A percentile compares a stretch with the other conserved stretches of the same genome.
These are phyloP conservation scores for Varanus komodoensis DNA, from an alignment of 2,113 vertebrate species.

Conservation along the genomic window DNA sequence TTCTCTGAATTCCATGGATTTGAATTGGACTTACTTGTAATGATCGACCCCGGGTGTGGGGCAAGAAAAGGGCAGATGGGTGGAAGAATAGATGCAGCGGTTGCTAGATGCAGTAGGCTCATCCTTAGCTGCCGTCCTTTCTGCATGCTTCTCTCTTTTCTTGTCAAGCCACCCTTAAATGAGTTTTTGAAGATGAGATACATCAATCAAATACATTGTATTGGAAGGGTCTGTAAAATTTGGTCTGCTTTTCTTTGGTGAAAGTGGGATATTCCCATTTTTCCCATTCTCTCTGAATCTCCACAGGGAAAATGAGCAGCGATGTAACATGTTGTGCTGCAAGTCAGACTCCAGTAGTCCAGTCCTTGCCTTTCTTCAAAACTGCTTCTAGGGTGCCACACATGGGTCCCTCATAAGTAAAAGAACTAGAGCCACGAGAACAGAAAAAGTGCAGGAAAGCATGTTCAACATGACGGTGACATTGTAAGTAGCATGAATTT, in stretches of 20 bases:
- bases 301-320: background rate
- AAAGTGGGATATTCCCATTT: slow-evolving; percentile 37
- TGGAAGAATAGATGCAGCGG: background rate
- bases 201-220: background rate
- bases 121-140: background rate
- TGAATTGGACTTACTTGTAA: background rate
- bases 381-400: background rate
- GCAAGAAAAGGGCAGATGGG: background rate
- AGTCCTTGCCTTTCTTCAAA: background rate
- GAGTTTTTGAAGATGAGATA: background rate
- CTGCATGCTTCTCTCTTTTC: background rate
- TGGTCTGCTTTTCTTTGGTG: slow-evolving; percentile 2
- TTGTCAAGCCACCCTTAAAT: background rate
- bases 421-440: background rate
- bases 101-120: background rate
- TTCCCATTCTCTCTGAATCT: slow-evolving; percentile 9
- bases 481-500: background rate
- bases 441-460: background rate
- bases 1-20: background rate
- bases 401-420: background rate
- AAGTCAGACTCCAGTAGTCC: background rate
- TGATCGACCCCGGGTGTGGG: background rate
- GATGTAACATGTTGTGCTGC: background rate
- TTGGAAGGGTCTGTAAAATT: slow-evolving; percentile 37
- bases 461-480: background rate